These are phyloP conservation scores for Megatriorchis doriae DNA, from an alignment of 2,113 vertebrate species.

Conservation along the genomic window DNA sequence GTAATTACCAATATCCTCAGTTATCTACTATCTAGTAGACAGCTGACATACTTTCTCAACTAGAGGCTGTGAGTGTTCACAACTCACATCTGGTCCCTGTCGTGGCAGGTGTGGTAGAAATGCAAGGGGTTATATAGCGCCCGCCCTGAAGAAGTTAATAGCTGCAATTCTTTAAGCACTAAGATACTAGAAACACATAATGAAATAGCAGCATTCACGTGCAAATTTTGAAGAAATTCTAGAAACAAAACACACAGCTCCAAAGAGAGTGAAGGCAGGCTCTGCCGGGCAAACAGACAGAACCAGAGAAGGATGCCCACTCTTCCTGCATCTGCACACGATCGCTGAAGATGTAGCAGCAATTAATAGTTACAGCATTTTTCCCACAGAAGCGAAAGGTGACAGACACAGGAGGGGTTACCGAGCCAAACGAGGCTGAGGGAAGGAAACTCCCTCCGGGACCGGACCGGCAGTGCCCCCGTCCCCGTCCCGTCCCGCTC, in stretches of 20 bases:
- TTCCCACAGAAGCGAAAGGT: rapidly evolving
- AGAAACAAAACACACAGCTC: neutral
- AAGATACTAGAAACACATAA: neutral
- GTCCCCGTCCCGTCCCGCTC: rapidly evolving
- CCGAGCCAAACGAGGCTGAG: rapidly evolving
- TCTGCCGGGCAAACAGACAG: neutral
- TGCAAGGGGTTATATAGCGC: neutral
- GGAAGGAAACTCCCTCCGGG: neutral
- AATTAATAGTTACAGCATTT: neutral
- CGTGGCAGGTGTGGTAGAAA: neutral
- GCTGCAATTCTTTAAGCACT: neutral
- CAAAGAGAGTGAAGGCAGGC: neutral
- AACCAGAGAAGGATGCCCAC: neutral
- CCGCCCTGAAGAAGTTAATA: neutral
- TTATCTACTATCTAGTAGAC: neutral
- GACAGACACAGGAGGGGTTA: rapidly evolving
- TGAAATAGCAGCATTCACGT: rapidly evolving
- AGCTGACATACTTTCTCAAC: neutral
- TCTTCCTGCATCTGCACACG: neutral
- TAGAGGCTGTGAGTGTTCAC: neutral
- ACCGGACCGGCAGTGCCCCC: rapidly evolving
- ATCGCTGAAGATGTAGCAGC: neutral
- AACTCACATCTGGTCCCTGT: rapidly evolving
- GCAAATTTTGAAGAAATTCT: neutral
- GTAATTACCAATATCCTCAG: neutral